Evolutionary conservation across 2,888 invertebrate species (phyloP).

Genomic region (Campoplex capitator): DNA sequence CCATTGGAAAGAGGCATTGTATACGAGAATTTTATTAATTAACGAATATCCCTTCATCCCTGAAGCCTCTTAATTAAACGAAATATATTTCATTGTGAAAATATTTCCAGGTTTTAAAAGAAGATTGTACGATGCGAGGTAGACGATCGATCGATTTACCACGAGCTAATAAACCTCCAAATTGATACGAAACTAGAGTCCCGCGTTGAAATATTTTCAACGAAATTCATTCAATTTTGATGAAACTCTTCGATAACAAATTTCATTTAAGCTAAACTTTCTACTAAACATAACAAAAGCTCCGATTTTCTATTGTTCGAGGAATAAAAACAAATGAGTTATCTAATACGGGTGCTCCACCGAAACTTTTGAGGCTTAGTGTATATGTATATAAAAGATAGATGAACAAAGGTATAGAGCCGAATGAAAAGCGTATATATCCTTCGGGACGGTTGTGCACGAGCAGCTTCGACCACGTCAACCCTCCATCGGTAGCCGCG

Average conservation of each 20-base stretch:
- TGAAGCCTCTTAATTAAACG: background rate
- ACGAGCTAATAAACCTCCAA: no score
- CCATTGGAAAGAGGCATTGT: background rate
- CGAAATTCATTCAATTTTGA: no score
- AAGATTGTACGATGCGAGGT: background rate
- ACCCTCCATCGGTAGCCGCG: constrained; percentile 52
- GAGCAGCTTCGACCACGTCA: constrained; percentile 55
- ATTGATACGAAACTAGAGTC: no score
- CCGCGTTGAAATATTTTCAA: no score
- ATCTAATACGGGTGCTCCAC: background rate
- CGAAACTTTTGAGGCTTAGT: background rate
- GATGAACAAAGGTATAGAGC: background rate
- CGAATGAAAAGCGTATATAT: background rate
- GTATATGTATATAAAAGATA: constrained; percentile 4
- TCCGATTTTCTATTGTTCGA: background rate
- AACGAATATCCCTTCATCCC: background rate
- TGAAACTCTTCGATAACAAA: background rate
- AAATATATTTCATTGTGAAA: background rate
- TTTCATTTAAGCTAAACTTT: background rate
- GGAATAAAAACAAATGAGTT: background rate
- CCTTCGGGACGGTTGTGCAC: constrained; percentile 26
- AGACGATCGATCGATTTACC: no score
- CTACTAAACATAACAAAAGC: background rate
- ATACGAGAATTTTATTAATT: background rate
- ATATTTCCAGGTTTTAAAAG: background rate